phyloP scores from a whole-genome alignment of 53 echinoderm and acorn worm species.

The Apostichopus leukothele region DNA sequence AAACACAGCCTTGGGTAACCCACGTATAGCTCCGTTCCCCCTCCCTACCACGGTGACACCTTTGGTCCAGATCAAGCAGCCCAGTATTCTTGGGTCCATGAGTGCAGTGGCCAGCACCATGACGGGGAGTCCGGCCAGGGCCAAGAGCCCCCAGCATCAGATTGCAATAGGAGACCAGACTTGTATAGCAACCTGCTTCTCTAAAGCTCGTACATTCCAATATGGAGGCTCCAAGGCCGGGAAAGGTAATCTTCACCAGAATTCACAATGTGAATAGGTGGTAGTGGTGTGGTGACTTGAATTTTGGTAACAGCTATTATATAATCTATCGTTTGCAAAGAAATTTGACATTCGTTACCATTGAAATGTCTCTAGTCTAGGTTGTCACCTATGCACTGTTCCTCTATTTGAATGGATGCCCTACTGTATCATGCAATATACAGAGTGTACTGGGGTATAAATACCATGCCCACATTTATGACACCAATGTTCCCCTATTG shows the following conservation, averaged over 20 bases:
- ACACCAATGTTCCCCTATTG: no score
- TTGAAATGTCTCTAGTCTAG: no score
- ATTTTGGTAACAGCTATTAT: no score
- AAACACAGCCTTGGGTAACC: conserved; percentile 80
- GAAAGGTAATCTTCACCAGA: neutral
- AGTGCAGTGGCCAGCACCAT: conserved; percentile 72
- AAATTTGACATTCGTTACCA: no score
- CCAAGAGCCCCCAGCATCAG: conserved; percentile 55
- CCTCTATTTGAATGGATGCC: no score
- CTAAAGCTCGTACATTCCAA: conserved; percentile 54
- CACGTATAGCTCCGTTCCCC: conserved; percentile 91
- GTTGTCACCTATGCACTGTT: no score
- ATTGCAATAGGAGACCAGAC: conserved; percentile 74
- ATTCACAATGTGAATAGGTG: no score
- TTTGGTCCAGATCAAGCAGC: conserved; percentile 85
- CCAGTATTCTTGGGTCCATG: conserved; percentile 70
- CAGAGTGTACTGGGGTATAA: no score
- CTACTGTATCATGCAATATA: no score
- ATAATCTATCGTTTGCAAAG: no score
- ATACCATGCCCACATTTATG: no score
- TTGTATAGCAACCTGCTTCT: conserved; percentile 79
- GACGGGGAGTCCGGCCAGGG: conserved; percentile 54
- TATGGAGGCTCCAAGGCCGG: conserved; percentile 37
- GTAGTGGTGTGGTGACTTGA: no score
- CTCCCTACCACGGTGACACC: conserved; percentile 75